Base-by-base conservation (phyloP, 2,797 vertebrate species). In the Acanthis flammea region DNA sequence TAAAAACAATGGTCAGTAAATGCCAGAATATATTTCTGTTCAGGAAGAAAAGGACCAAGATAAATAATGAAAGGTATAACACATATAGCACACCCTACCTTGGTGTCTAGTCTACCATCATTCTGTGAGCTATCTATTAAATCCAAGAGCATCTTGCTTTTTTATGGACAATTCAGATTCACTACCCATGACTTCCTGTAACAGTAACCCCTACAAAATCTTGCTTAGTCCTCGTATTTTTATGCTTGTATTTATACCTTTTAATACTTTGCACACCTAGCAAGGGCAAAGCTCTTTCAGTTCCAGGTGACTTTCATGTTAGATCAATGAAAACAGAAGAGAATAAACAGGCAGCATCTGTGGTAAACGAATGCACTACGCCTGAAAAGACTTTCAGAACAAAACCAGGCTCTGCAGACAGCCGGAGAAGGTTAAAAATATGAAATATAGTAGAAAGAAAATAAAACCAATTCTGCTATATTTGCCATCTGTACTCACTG, bases 231-330 rank as follows among this genome's bases (percentile, higher is more conserved):
- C 5, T 54, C 76, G 21, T 23, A 70, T 78, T 78, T 73, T 7
- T 47, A n/a, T n/a, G 37, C 6, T 37, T 67, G 18, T 71, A 42
- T 89, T 54, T 47, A 23, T 72, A 44, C 60, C 66, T 90, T 80
- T 88, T 50, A 47, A 62, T 66, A 62, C 18, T 76, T 91, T 73
- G 33, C 37, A 76, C 1, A 4, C 71, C 23, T 73, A 55, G 30
- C 44, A 54, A 90, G 37, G 31, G 21, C 51, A 88, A 73, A 78
- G 31, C 51, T 87, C 60, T 66, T 93, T 87, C 67, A 55, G 19
- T 41, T 80, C 77, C 70, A 86, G 92, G 62, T 70, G 67, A 48
- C 77, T 92, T 92, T 93, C 63, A 54, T 58, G 65, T 92, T 77
- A 86, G 25, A 72, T 63, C 70, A 92, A 78, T 65, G 68, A 80